Evolutionary conservation across 2,888 invertebrate genomes (phyloP).

Genomic region (Rhingia rostrata): DNA sequence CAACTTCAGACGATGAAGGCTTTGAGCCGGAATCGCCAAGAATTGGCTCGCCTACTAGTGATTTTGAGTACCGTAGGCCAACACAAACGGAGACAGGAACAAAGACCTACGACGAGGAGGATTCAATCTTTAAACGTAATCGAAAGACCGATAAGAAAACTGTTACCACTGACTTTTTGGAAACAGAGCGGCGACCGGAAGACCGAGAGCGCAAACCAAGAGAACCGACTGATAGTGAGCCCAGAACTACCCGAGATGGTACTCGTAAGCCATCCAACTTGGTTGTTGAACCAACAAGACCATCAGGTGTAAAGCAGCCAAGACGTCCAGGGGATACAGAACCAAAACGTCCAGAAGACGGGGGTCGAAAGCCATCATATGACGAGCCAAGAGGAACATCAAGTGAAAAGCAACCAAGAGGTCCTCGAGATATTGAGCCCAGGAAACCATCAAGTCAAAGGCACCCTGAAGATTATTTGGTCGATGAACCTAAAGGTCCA

Average conservation of each 20-base stretch:
- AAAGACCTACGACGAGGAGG: slow-evolving; percentile 61
- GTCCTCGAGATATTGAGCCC: neutral
- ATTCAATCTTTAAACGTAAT: slow-evolving; percentile 42
- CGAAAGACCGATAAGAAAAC: slow-evolving; percentile 50
- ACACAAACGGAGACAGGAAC: slow-evolving; percentile 19
- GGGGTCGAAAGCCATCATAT: neutral
- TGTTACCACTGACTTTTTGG: slow-evolving; percentile 47
- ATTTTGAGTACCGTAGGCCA: slow-evolving; percentile 82
- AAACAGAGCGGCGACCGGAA: slow-evolving; percentile 34
- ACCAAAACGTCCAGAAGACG: slow-evolving; percentile 11
- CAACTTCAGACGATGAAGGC: slow-evolving; percentile 75
- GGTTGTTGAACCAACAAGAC: neutral
- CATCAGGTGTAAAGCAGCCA: neutral
- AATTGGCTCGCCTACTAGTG: slow-evolving; percentile 85
- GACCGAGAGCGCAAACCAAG: slow-evolving; percentile 1
- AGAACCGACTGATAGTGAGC: slow-evolving; percentile 1
- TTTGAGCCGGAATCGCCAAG: slow-evolving; percentile 76
- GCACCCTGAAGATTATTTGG: slow-evolving; percentile 1
- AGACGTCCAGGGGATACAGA: neutral
- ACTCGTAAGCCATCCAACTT: neutral
- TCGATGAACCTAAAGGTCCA: neutral
- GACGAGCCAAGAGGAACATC: slow-evolving; percentile 1
- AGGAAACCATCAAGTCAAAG: neutral
- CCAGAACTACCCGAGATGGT: neutral
- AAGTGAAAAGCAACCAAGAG: neutral